Conservation (phyloP, 1,140 invertebrate genomes). For the Ruditapes philippinarum region DNA sequence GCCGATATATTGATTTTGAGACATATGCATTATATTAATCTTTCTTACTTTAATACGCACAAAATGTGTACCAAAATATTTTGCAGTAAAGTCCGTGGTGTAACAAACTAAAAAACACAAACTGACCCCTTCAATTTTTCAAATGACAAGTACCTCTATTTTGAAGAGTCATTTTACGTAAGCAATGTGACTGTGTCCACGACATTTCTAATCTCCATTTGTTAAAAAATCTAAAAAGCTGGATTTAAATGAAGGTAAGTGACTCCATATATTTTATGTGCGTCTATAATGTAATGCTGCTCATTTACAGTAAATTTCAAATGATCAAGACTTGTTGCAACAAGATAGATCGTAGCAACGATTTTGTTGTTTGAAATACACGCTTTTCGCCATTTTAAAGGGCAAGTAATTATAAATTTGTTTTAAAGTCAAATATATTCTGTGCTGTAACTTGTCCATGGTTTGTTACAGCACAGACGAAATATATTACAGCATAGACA, state of each 20-base stretch:
- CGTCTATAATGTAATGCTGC: slow-evolving; percentile 23
- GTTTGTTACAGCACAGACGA: slow-evolving; percentile 23
- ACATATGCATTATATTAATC: too few species aligned
- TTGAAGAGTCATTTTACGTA: slow-evolving; percentile 41
- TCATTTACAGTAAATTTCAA: slow-evolving; percentile 24
- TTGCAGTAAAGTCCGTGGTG: too few species aligned
- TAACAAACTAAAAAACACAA: slow-evolving; percentile 10
- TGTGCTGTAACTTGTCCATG: slow-evolving; percentile 35
- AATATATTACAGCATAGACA: slow-evolving; percentile 33
- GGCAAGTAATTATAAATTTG: slow-evolving; percentile 7
- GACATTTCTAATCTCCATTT: slow-evolving; percentile 8
- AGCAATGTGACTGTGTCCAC: slow-evolving; percentile 1
- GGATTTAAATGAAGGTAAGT: slow-evolving; percentile 28
- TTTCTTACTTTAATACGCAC: too few species aligned
- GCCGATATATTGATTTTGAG: too few species aligned
- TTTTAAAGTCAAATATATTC: slow-evolving; percentile 30
- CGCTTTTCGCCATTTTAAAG: slow-evolving; percentile 20
- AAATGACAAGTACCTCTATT: slow-evolving; percentile 33
- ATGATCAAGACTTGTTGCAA: slow-evolving; percentile 25
- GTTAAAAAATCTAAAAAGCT: not conserved
- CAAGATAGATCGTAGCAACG: slow-evolving; percentile 15
- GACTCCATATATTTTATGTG: slow-evolving; percentile 41
- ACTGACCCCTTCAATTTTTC: slow-evolving; percentile 23
- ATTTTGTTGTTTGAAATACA: slow-evolving; percentile 23
- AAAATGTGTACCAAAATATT: too few species aligned